Base-by-base conservation (phyloP, 2,888 invertebrate species). In the Tortricodes alternella region DNA sequence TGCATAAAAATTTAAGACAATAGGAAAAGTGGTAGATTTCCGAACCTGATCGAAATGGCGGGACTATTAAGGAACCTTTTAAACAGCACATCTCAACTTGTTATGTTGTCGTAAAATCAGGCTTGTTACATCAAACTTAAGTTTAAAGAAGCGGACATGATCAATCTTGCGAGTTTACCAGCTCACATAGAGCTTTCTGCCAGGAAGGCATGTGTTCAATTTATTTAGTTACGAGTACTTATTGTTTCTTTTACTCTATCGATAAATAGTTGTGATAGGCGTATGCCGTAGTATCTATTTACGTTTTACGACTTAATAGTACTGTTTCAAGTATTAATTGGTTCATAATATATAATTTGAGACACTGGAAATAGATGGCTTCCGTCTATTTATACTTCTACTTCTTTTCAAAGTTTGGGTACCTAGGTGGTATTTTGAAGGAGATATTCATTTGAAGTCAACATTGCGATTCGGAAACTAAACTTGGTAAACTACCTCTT, bases 1-100 rank as follows among this genome's bases (percentile, higher is more conserved):
- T 56, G 44, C 44, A 56, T 50, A 56, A 56, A 56, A 39, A 49
- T 43, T 27, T 11, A 56, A 46, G 18, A 56, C 56, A 56, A 56
- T 56, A 44, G 44, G 37, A 56, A 49, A 50, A 50, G 16, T 13
- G 13, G 16, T 4, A 34, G 23, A 21, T 49, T 43, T 43, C 43
- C 16, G 37, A 56, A 29, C 27, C 9, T 11, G 23, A 43, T 37
- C 34, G 35, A 43, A 43, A 49, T 55, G 49, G 41, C 49, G 48
- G 43, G 43, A 43, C 11, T 29, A 19, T 16, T 9, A 13, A 15
- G 9, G 8, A 7, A 19, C 21, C n/a, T n/a, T 15, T n/a, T 1
- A 15, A 49, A 9, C 7, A 8, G 29, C 48, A 6, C 43, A 48
- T 43, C 27, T 35, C 2, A 11, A 3, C 11, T 13, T 24, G 15